phyloP scores from a whole-genome alignment of 2,113 vertebrate species.

The Actinemys pallida region DNA sequence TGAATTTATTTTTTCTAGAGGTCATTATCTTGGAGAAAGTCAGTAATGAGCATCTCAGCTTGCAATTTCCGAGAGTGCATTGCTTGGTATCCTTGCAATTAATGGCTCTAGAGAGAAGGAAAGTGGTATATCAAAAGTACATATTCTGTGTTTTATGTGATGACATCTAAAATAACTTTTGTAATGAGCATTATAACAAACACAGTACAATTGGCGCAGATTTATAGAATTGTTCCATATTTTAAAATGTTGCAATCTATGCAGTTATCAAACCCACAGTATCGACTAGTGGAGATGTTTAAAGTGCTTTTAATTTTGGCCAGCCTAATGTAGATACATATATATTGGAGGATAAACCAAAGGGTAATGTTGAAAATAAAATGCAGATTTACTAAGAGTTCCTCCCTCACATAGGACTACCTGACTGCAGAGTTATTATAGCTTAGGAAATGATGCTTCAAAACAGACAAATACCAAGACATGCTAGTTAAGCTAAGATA shows the following conservation, averaged over 20 bases:
- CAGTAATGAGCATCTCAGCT: constrained; percentile 38
- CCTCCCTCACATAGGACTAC: neutral
- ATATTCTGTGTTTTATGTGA: neutral
- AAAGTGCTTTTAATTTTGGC: neutral
- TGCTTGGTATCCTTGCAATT: constrained; percentile 60
- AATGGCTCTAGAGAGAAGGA: constrained; percentile 20
- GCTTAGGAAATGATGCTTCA: neutral
- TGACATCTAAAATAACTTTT: constrained; percentile 48
- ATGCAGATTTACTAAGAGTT: neutral
- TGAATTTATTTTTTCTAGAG: constrained; percentile 32
- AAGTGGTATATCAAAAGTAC: constrained; percentile 45
- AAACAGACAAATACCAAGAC: neutral
- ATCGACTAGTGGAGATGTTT: constrained; percentile 2
- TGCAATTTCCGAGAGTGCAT: constrained; percentile 39
- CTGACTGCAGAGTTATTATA: neutral
- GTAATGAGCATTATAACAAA: constrained; percentile 32
- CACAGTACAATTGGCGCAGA: neutral
- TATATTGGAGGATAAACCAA: neutral
- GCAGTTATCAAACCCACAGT: constrained; percentile 2
- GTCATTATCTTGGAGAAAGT: constrained; percentile 26
- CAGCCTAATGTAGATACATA: neutral
- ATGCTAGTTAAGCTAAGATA: neutral
- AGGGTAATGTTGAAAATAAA: constrained; percentile 12
- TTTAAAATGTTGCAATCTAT: constrained; percentile 25
- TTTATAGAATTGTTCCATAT: constrained; percentile 11